Conservation (phyloP, 30 jellyfish, hydroid and myxozoan genomes). For the Cassiopea xamachana region DNA sequence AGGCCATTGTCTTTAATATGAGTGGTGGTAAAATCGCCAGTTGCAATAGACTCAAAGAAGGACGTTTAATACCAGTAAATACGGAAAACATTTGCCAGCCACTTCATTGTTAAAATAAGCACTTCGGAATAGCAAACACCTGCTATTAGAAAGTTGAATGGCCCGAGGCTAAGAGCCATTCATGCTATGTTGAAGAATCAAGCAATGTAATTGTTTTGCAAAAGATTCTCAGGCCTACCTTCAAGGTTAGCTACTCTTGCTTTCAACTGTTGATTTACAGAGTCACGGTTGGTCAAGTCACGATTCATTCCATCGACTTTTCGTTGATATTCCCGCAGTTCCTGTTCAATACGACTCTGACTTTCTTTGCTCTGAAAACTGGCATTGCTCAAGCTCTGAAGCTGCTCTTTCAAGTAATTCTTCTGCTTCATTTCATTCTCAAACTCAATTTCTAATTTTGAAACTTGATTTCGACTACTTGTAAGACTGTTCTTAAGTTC, state of each 20-base stretch:
- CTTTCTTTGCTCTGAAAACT: slow-evolving; percentile 77
- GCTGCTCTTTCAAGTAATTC: slow-evolving; percentile 83
- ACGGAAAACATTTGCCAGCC: background rate
- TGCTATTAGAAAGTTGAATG: background rate
- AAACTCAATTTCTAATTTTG: slow-evolving; percentile 87
- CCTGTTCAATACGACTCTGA: slow-evolving; percentile 81
- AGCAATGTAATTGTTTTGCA: background rate
- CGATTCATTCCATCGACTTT: slow-evolving; percentile 83
- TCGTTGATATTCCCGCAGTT: slow-evolving; percentile 89
- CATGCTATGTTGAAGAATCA: background rate
- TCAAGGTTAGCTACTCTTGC: slow-evolving; percentile 73
- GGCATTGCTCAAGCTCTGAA: slow-evolving; percentile 68
- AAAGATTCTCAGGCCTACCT: slow-evolving; percentile 30
- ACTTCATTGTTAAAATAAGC: background rate
- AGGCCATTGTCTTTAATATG: background rate
- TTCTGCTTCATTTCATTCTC: slow-evolving; percentile 90
- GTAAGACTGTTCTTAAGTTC: slow-evolving; percentile 75
- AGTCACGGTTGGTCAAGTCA: slow-evolving; percentile 78
- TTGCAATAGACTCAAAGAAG: background rate
- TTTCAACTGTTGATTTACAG: slow-evolving; percentile 83
- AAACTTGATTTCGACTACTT: slow-evolving; percentile 67
- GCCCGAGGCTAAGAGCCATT: background rate
- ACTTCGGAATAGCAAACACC: background rate
- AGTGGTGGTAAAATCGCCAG: too few species aligned
- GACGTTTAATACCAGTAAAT: background rate